phyloP scores from a whole-genome alignment of 2,797 vertebrate species.

The Mus spretus region DNA sequence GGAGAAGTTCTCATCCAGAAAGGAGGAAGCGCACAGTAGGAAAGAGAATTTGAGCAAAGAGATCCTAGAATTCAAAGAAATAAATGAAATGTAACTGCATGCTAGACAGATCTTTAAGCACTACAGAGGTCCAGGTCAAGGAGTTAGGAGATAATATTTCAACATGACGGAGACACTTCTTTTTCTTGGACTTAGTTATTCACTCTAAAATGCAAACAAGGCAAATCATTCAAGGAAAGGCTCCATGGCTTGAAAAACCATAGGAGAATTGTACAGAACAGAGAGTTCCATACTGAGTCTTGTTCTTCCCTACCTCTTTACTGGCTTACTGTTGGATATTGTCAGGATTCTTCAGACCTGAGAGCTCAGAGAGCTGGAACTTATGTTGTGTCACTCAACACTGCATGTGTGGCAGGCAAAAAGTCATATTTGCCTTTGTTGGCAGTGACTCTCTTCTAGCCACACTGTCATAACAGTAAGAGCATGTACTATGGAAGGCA shows the following conservation, averaged over 20 bases:
- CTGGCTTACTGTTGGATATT: too few species aligned
- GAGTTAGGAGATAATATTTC: not conserved
- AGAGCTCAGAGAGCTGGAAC: not conserved
- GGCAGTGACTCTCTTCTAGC: not conserved
- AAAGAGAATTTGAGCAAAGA: not conserved
- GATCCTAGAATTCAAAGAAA: not conserved
- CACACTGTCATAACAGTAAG: not conserved
- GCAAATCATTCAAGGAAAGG: not conserved
- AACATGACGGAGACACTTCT: not conserved
- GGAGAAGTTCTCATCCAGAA: not conserved
- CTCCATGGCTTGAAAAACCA: not conserved
- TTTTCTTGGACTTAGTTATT: not conserved
- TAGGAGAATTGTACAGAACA: not conserved
- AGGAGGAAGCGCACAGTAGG: not conserved
- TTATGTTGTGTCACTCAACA: accelerated
- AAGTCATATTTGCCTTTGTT: not conserved
- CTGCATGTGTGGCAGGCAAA: not conserved
- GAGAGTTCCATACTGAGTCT: not conserved
- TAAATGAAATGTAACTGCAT: accelerated
- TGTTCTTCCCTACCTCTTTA: not conserved
- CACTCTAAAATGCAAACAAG: not conserved
- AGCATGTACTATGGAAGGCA: not conserved
- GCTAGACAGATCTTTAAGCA: not conserved
- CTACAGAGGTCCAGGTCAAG: not conserved
- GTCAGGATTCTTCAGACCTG: too few species aligned